Conservation (phyloP, 2,113 vertebrate species). For the Euleptes europaea region DNA sequence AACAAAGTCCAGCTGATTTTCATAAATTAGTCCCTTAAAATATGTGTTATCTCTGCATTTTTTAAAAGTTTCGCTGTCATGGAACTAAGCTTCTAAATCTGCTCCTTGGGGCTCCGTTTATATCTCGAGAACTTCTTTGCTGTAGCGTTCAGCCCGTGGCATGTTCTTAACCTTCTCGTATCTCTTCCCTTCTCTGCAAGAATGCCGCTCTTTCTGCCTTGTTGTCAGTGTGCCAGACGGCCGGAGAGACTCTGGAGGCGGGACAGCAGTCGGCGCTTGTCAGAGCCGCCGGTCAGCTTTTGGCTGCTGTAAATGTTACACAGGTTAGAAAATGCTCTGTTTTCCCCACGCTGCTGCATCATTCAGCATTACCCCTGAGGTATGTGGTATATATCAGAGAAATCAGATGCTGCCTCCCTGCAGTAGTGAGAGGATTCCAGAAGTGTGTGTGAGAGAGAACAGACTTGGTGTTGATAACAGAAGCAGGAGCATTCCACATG, state of each 20-base stretch:
- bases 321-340: constrained; percentile 77
- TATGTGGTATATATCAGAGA: background rate
- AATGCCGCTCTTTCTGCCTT: constrained; percentile 79
- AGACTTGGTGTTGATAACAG: background rate
- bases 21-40: background rate
- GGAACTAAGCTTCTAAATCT: background rate
- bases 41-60: background rate
- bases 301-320: constrained; percentile 75
- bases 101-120: background rate
- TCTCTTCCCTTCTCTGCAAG: constrained; percentile 64
- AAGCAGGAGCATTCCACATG: background rate
- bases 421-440: background rate
- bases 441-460: too few species aligned
- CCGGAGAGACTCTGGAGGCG: constrained; percentile 68
- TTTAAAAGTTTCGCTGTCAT: background rate
- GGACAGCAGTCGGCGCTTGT: constrained; percentile 59
- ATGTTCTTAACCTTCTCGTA: background rate
- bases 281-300: constrained; percentile 78
- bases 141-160: background rate
- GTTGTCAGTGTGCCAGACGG: constrained; percentile 71
- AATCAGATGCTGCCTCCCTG: background rate
- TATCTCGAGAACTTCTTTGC: background rate
- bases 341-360: background rate
- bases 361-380: background rate
- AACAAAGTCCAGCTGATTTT: background rate